Conservation (phyloP, 1,140 invertebrate species). For the Agrypnia vestita region DNA sequence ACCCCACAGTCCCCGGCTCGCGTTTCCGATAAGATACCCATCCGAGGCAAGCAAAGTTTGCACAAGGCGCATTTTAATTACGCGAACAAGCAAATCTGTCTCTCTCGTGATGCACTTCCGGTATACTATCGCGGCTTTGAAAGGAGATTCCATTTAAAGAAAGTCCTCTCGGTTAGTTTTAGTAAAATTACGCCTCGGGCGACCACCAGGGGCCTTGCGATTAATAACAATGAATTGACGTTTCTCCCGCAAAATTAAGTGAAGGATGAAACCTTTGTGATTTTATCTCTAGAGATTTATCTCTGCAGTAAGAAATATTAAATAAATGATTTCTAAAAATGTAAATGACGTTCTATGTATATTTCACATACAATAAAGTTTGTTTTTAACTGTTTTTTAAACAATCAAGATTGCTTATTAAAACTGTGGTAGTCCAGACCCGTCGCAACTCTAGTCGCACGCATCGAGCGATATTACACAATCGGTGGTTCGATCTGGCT, state of each 20-base stretch:
- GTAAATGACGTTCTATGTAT: too few species aligned
- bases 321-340: too few species aligned
- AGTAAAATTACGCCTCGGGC: constrained; percentile 43
- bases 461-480: too few species aligned
- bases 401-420: too few species aligned
- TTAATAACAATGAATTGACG: constrained; percentile 33
- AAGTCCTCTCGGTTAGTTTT: constrained; percentile 46
- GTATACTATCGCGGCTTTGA: constrained; percentile 9
- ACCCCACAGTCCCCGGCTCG: not conserved
- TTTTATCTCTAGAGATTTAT: not conserved
- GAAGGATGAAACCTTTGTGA: constrained; percentile 16
- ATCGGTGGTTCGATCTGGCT: too few species aligned
- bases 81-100: constrained; percentile 3
- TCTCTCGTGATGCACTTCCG: constrained; percentile 30
- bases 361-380: too few species aligned
- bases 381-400: too few species aligned
- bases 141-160: constrained; percentile 49
- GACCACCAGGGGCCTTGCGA: not conserved
- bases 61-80: constrained; percentile 25
- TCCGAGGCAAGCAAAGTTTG: constrained; percentile 10
- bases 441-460: too few species aligned
- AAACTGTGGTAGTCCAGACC: too few species aligned
- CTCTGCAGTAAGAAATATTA: too few species aligned
- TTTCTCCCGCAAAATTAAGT: not conserved
- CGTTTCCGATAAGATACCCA: not conserved